Evolutionary conservation across 2,797 vertebrate species (phyloP).

Genomic region (Coranthus polyacanthus): DNA sequence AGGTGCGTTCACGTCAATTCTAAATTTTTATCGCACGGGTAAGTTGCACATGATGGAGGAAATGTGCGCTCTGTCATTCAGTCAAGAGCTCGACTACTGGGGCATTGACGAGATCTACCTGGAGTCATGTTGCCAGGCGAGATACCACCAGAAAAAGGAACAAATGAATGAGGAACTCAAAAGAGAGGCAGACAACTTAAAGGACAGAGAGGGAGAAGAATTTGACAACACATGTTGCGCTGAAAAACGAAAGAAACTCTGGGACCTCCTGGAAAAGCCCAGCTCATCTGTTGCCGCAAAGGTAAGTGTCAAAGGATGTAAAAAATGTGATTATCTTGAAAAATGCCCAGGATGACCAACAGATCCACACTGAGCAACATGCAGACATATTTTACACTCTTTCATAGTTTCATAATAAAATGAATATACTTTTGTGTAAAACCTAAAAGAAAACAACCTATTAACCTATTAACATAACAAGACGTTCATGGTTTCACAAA

Average conservation of each 20-base stretch:
- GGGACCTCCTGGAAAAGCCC: slow-evolving; percentile 98
- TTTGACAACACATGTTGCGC: slow-evolving; percentile 98
- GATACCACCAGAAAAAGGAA: slow-evolving; percentile 99
- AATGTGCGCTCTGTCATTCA: slow-evolving; percentile 99
- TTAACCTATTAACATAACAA: slow-evolving; percentile 13
- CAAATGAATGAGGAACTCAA: slow-evolving; percentile 99
- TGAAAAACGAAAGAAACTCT: slow-evolving; percentile 97
- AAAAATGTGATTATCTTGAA: slow-evolving; percentile 7
- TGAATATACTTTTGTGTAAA: no score
- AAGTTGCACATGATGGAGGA: slow-evolving; percentile 99
- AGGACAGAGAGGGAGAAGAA: slow-evolving; percentile 96
- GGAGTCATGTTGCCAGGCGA: slow-evolving; percentile 99
- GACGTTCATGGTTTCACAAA: slow-evolving; percentile 5
- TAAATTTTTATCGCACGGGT: slow-evolving; percentile 99
- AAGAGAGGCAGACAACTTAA: slow-evolving; percentile 94
- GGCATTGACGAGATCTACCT: slow-evolving; percentile 99
- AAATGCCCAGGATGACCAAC: not conserved
- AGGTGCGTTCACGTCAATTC: slow-evolving; percentile 97
- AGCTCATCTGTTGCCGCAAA: slow-evolving; percentile 98
- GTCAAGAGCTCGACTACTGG: slow-evolving; percentile 99
- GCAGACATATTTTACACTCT: no score
- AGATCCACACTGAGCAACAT: no score
- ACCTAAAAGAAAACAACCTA: not conserved
- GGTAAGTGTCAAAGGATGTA: slow-evolving; percentile 81
- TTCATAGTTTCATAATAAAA: no score